Base-by-base conservation (phyloP, 2,113 vertebrate species). In the Python bivittatus region DNA sequence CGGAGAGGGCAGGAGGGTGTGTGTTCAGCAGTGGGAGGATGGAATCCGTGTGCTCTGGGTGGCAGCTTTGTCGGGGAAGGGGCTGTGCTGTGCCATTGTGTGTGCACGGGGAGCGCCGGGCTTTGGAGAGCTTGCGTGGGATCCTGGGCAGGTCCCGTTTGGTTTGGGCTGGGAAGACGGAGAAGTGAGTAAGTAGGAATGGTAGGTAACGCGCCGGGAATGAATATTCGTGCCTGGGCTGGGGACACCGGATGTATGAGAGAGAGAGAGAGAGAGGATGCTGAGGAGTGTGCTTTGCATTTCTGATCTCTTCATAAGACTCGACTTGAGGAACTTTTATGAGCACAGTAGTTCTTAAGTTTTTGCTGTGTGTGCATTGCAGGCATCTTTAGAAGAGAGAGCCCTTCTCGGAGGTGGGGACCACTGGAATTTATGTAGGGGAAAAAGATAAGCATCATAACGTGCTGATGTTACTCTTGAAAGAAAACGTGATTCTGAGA, bases 111-210 rank as follows among this genome's bases (percentile, higher is more conserved):
- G n/a, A 86, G 42, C 84, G 1, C 29, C 64, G 72, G 38, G 33
- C 44, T 22, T 44, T 72, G 68, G 60, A n/a, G 27, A 27, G 56
- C 6, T 20, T 84, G 27, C 38, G 72, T 84, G 68, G 64, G 91
- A 61, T 92, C 53, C 56, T 52, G 72, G 38, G 72, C 60, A 92
- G 68, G 33, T 64, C 88, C 58, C 48, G 27, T 61, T n/a, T 92
- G 87, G 57, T 57, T 53, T 11, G 56, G 72, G 11, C 6, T 57
- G 44, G 1, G n/a, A 11, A 84, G 42, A 42, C 20, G 48, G 87
- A 44, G 3, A 84, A 84, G 56, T 9, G 1, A 56, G 10, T 87
- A 11, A n/a, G 20, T 23, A 57, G 56, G 54, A 53, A 53, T 2
- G 10, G 33, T n/a, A 38, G 48, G 10, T n/a, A 68, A 54, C 10